Percentiles rank a stretch among this genome's conserved stretches.
Evolutionary conservation across 1,140 invertebrate genomes (phyloP).

Genomic region (Zaprionus ghesquierei): DNA sequence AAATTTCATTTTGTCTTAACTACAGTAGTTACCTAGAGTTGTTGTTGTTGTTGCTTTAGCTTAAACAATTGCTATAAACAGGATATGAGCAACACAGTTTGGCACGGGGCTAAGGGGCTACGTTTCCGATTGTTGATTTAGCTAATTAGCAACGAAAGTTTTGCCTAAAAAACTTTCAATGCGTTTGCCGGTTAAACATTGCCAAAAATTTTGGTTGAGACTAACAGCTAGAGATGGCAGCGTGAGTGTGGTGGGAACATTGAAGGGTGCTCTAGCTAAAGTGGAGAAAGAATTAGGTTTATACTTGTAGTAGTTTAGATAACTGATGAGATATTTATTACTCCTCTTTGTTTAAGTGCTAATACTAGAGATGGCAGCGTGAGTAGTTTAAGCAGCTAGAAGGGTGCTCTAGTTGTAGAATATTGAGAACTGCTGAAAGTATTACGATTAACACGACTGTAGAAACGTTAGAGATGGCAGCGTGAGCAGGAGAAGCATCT

Average conservation of each 20-base stretch:
- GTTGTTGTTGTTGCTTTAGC: not conserved
- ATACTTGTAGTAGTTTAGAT: no score
- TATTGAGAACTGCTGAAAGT: no score
- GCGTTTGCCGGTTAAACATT: conserved; percentile 6
- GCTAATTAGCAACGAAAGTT: conserved; percentile 38
- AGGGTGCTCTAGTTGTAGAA: no score
- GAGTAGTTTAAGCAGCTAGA: no score
- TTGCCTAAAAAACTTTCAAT: conserved; percentile 28
- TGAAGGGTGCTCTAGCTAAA: not conserved
- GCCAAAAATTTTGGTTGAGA: conserved; percentile 18
- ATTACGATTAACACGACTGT: no score
- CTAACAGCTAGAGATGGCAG: conserved; percentile 3
- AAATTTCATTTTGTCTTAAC: not conserved
- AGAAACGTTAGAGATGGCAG: no score
- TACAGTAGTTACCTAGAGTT: not conserved
- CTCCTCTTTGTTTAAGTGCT: no score
- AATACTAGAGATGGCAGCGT: no score
- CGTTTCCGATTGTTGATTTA: conserved; percentile 34
- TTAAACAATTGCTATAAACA: conserved; percentile 44
- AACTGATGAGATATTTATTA: no score
- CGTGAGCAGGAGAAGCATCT: no score
- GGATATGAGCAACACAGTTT: conserved; percentile 40
- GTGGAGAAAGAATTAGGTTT: no score
- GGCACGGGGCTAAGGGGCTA: conserved; percentile 7
- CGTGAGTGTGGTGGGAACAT: not conserved